phyloP scores from a whole-genome alignment of 37 sponge, comb jelly and placozoan genomes.

The Oopsacas minuta region DNA sequence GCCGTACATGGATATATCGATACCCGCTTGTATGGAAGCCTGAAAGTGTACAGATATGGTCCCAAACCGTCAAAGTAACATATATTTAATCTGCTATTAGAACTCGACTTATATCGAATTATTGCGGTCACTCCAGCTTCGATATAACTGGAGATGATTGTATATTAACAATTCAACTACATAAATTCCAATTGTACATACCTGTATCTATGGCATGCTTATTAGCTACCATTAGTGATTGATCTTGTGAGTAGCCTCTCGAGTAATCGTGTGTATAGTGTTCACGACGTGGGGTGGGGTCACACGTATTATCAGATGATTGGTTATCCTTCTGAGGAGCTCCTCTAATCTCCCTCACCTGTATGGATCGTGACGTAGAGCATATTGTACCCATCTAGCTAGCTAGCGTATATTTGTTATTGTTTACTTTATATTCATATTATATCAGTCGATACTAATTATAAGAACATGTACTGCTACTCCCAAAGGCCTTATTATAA shows the following conservation, averaged over 20 bases:
- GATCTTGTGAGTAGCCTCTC: not conserved
- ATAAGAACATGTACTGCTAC: too few species aligned
- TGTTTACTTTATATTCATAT: not conserved
- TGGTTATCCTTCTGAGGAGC: not conserved
- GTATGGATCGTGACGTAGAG: not conserved
- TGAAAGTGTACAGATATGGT: too few species aligned
- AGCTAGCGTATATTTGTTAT: not conserved
- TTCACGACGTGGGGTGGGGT: not conserved
- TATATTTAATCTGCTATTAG: too few species aligned
- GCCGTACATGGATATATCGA: too few species aligned
- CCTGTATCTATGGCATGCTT: not conserved
- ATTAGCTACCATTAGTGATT: not conserved
- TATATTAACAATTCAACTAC: not conserved
- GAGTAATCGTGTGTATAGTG: not conserved
- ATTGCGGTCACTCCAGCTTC: too few species aligned
- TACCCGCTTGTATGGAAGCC: too few species aligned
- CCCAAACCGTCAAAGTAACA: too few species aligned
- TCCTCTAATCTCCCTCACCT: not conserved
- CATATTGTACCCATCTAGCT: not conserved
- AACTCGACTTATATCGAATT: too few species aligned
- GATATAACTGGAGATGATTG: too few species aligned
- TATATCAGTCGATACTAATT: too few species aligned
- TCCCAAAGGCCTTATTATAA: too few species aligned
- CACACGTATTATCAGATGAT: not conserved
- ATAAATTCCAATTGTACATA: not conserved